These are phyloP conservation scores for Struthidea cinerea DNA, from an alignment of 2,113 vertebrate genomes.

Conservation along the genomic window DNA sequence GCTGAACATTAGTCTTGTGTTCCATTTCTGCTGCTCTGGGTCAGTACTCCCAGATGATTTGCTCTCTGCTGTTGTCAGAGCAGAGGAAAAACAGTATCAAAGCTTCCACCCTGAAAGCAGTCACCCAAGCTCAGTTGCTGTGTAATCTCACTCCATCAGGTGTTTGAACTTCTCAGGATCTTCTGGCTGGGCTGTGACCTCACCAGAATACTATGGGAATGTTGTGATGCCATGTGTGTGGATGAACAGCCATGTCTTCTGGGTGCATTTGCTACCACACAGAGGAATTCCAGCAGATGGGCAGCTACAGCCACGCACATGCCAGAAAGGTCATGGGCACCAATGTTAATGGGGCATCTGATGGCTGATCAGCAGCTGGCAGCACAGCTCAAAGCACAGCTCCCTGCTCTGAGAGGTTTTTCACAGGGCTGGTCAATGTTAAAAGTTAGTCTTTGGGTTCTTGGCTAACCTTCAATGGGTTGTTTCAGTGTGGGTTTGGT, in stretches of 20 bases:
- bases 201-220: slow-evolving; percentile 17
- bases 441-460: background rate
- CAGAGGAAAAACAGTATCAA: background rate
- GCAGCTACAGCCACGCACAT: background rate
- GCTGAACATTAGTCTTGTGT: background rate
- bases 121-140: background rate
- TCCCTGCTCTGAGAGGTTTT: background rate
- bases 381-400: background rate
- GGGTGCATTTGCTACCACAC: background rate
- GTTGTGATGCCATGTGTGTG: background rate
- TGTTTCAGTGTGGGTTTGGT: background rate
- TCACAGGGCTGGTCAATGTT: background rate
- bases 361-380: slow-evolving; percentile 4
- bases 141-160: background rate
- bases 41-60: background rate
- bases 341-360: background rate
- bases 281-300: slow-evolving; percentile 34
- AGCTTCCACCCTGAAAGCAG: background rate
- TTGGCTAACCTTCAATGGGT: background rate
- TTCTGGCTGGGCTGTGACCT: slow-evolving; percentile 10
- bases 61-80: background rate
- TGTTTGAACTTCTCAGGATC: background rate
- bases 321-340: slow-evolving; percentile 10
- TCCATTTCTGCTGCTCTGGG: background rate
- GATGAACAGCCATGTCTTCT: background rate